These are phyloP conservation scores for Phylloscopus trochiloides DNA, from an alignment of 2,113 vertebrate genomes.

Conservation along the genomic window DNA sequence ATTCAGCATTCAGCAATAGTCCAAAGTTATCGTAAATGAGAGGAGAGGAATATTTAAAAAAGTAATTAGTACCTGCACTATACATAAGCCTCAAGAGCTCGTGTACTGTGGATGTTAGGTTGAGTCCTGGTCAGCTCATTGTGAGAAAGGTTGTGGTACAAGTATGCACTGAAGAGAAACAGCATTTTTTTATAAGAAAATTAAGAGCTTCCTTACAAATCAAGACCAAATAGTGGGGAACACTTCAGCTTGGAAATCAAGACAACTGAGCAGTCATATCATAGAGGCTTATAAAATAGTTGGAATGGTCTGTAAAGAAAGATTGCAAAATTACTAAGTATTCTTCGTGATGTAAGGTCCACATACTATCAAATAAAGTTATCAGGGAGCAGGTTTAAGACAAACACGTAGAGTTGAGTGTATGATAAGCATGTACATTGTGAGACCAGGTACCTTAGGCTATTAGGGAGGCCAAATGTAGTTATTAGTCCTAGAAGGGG, in stretches of 20 bases:
- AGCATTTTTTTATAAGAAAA: neutral
- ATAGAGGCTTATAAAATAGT: neutral
- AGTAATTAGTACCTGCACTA: neutral
- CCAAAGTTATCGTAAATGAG: neutral
- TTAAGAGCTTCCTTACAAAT: neutral
- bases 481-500: neutral
- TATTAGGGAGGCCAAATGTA: neutral
- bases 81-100: neutral
- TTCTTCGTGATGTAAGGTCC: neutral
- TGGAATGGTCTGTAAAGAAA: neutral
- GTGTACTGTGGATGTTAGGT: neutral
- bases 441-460: neutral
- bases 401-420: neutral
- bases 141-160: neutral
- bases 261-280: neutral
- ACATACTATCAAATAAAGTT: neutral
- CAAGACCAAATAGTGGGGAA: neutral
- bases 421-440: neutral
- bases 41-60: neutral
- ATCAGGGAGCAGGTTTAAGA: neutral
- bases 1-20: neutral
- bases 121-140: neutral
- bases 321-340: neutral
- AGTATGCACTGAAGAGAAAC: neutral
- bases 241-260: neutral